These are phyloP conservation scores for Colossoma macropomum DNA, from an alignment of 2,113 vertebrate genomes.

Conservation along the genomic window DNA sequence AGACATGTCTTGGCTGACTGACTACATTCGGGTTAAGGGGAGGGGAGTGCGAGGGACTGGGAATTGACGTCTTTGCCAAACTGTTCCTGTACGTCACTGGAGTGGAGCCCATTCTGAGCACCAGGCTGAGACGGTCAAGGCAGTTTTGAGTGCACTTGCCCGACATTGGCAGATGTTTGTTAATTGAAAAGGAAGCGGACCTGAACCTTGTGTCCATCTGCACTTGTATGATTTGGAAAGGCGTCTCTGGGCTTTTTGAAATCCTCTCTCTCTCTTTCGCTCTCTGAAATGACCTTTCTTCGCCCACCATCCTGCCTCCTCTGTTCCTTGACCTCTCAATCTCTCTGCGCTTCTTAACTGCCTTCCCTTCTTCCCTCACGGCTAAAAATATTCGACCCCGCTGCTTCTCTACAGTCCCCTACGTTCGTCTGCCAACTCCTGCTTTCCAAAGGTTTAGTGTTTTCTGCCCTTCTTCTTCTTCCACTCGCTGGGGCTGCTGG, in stretches of 20 bases:
- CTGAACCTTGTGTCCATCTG: not conserved
- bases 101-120: not conserved
- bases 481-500: not conserved
- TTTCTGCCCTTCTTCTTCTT: not conserved
- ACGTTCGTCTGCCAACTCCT: too few species aligned
- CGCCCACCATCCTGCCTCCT: not conserved
- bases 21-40: too few species aligned
- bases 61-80: too few species aligned
- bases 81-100: not conserved
- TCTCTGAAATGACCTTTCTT: conserved; percentile 16
- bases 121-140: not conserved
- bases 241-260: conserved; percentile 1
- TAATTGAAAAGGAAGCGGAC: conserved; percentile 28
- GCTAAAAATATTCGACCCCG: conserved; percentile 6
- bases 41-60: too few species aligned
- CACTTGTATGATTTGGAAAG: not conserved
- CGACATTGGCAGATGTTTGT: not conserved
- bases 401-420: not conserved
- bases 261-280: not conserved
- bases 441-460: too few species aligned
- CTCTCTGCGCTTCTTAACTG: not conserved
- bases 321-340: not conserved
- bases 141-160: not conserved
- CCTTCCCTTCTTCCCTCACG: not conserved
- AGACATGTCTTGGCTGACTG: too few species aligned